Evolutionary conservation across 2,888 invertebrate species (phyloP).

Genomic region (Lymantria dispar): DNA sequence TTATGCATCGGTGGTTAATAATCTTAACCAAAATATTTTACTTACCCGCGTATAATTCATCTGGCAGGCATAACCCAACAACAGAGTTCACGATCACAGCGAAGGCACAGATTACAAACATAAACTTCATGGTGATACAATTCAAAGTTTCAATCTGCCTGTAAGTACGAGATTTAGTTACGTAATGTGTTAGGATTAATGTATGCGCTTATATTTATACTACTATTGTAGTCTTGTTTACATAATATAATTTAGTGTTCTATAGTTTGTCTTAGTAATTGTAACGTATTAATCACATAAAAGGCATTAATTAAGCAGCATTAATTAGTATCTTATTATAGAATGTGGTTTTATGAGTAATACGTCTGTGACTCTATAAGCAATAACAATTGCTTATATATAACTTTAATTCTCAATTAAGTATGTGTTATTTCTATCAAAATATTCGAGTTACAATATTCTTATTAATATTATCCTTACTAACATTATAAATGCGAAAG

Average conservation of each 20-base stretch:
- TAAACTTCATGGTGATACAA: conserved; percentile 18
- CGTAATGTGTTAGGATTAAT: background rate
- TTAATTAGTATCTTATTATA: too few relatives aligned
- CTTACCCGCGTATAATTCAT: background rate
- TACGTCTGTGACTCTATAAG: too few relatives aligned
- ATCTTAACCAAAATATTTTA: too few relatives aligned
- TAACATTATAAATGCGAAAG: too few relatives aligned
- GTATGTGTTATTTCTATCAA: too few relatives aligned
- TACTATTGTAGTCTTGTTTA: background rate
- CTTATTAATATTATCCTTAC: too few relatives aligned
- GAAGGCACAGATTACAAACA: background rate
- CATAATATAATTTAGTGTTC: background rate
- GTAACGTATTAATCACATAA: background rate
- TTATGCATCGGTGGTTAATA: too few relatives aligned
- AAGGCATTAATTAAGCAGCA: too few relatives aligned
- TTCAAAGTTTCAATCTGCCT: background rate
- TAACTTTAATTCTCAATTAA: too few relatives aligned
- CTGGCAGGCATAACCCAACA: background rate
- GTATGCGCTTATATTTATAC: background rate
- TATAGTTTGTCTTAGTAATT: background rate
- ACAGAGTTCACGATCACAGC: background rate
- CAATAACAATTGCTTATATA: too few relatives aligned
- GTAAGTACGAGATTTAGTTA: background rate
- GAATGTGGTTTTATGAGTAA: too few relatives aligned
- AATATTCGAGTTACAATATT: too few relatives aligned